A percentile compares a stretch with the other conserved stretches of the same genome.
Conservation (phyloP, 2,888 invertebrate genomes). For the Aricia artaxerxes region DNA sequence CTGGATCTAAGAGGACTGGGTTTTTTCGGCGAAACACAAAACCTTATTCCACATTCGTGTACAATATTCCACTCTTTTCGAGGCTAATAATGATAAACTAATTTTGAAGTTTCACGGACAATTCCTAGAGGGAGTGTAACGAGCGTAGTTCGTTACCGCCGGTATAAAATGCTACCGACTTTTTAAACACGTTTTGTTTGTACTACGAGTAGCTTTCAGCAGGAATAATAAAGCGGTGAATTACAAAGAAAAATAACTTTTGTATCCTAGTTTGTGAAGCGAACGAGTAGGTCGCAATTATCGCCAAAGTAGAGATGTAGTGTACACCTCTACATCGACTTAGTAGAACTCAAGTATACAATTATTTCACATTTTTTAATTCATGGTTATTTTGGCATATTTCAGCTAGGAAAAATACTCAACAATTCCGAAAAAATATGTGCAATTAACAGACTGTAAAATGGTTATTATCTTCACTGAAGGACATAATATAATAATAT, state of each 20-base stretch:
- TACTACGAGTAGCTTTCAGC: background rate
- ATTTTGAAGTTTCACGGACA: background rate
- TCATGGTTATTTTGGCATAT: too few species aligned
- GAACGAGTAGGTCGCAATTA: background rate
- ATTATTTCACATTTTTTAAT: too few species aligned
- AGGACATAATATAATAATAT: too few species aligned
- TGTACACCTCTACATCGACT: background rate
- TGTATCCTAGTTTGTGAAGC: background rate
- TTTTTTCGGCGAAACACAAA: too few species aligned
- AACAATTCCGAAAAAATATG: background rate
- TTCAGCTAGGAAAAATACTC: too few species aligned
- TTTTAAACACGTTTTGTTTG: constrained; percentile 14
- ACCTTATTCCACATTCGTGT: too few species aligned
- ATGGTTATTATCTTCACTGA: too few species aligned
- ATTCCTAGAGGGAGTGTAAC: background rate
- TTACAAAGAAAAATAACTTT: constrained; percentile 4
- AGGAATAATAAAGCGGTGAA: constrained; percentile 1
- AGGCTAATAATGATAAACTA: background rate
- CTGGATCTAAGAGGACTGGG: too few species aligned
- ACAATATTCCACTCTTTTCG: background rate
- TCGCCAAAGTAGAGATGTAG: background rate
- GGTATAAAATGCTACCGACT: background rate
- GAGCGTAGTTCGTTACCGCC: constrained; percentile 10
- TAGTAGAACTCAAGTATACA: too few species aligned
- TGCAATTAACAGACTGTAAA: background rate